Evolutionary conservation across 2,113 vertebrate genomes (phyloP).

Genomic region (Sinocyclocheilus anophthalmus): DNA sequence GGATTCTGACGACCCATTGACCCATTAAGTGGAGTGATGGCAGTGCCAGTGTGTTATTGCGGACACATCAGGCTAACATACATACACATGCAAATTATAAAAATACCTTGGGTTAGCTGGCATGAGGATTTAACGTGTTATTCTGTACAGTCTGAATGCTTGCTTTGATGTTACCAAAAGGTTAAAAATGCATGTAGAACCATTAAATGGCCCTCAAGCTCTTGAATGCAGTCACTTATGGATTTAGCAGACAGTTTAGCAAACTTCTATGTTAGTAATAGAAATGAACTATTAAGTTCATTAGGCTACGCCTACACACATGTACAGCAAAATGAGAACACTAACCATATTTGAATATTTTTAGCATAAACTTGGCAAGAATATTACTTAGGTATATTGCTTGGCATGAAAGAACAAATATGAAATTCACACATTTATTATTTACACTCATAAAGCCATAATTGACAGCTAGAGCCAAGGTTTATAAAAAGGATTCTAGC

Average conservation of each 20-base stretch:
- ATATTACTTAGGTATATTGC: not conserved
- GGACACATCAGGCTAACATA: slow-evolving; percentile 27
- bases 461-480: not conserved
- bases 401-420: not conserved
- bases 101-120: not conserved
- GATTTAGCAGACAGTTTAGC: not conserved
- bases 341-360: not conserved
- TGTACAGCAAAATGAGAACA: not conserved
- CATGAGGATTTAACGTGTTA: not conserved
- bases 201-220: not conserved
- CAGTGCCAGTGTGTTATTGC: slow-evolving; percentile 54
- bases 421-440: not conserved
- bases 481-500: not conserved
- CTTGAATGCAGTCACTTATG: not conserved
- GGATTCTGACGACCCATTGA: slow-evolving; percentile 54
- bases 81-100: not conserved
- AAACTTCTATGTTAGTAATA: slow-evolving; percentile 4
- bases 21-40: slow-evolving; percentile 60
- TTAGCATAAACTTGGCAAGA: not conserved
- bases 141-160: not conserved
- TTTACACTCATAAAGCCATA: not conserved
- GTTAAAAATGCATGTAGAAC: not conserved
- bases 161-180: not conserved
- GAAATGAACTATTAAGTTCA: not conserved
- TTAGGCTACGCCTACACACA: not conserved